Evolutionary conservation across 2,888 invertebrate genomes (phyloP).

Genomic region (Ecdyonurus torrentis): DNA sequence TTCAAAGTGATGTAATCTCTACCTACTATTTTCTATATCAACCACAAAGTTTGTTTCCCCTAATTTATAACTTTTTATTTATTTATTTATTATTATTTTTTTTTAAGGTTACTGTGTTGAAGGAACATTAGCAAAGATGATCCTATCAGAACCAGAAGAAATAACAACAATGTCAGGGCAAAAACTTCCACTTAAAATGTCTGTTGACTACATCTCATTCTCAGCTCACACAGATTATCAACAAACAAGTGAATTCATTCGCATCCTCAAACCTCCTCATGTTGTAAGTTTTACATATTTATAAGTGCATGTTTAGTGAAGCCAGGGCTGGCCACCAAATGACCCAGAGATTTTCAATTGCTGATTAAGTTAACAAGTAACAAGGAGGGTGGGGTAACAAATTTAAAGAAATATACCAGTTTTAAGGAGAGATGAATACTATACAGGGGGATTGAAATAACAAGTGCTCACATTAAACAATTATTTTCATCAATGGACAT

Average conservation of each 20-base stretch:
- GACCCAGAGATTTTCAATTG: too few species aligned
- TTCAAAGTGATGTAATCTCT: too few species aligned
- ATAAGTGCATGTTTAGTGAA: conserved; percentile 1
- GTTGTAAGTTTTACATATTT: conserved; percentile 41
- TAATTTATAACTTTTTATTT: neutral
- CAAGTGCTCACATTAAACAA: too few species aligned
- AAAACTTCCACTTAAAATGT: conserved; percentile 90
- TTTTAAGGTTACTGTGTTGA: conserved; percentile 64
- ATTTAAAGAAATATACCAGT: too few species aligned
- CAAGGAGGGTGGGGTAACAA: too few species aligned
- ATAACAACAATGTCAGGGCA: conserved; percentile 90
- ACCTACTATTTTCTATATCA: too few species aligned
- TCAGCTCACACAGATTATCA: conserved; percentile 98
- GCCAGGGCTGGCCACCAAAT: too few species aligned
- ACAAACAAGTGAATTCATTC: conserved; percentile 94
- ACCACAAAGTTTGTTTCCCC: too few species aligned
- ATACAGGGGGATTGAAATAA: too few species aligned
- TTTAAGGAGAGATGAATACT: too few species aligned
- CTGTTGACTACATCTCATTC: conserved; percentile 98
- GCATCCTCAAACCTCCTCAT: conserved; percentile 86
- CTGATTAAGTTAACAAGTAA: too few species aligned
- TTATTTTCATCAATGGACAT: neutral
- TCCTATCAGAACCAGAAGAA: conserved; percentile 95
- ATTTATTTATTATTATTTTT: neutral
- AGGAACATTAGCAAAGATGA: conserved; percentile 77